phyloP scores from a whole-genome alignment of 2,888 invertebrate species.

The Portevinia maculata region DNA sequence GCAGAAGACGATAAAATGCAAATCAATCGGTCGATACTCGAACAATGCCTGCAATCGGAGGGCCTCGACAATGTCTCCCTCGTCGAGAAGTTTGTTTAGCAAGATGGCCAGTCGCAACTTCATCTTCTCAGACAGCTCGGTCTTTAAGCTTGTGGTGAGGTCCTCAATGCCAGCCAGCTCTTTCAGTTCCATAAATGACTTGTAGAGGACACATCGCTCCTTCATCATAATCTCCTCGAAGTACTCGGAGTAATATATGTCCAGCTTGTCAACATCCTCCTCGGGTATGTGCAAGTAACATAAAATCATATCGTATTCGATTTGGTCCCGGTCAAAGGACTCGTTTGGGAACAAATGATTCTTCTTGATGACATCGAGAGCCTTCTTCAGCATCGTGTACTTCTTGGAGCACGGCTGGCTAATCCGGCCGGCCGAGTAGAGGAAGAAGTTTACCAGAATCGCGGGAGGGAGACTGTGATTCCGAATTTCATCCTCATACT shows the following conservation, averaged over 20 bases:
- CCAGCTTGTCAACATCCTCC: conserved; percentile 74
- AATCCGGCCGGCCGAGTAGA: conserved; percentile 84
- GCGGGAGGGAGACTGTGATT: conserved; percentile 85
- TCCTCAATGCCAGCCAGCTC: conserved; percentile 82
- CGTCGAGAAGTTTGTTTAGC: conserved; percentile 84
- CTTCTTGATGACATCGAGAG: conserved; percentile 81
- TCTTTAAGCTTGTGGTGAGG: conserved; percentile 79
- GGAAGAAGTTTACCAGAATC: conserved; percentile 86
- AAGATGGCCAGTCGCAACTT: conserved; percentile 80
- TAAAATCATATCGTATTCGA: conserved; percentile 82
- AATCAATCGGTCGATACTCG: conserved; percentile 83
- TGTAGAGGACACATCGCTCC: conserved; percentile 81
- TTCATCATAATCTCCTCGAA: conserved; percentile 81
- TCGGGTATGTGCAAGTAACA: conserved; percentile 78
- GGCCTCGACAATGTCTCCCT: conserved; percentile 85
- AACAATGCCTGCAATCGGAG: conserved; percentile 84
- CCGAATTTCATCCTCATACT: conserved; percentile 86
- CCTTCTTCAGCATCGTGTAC: conserved; percentile 83
- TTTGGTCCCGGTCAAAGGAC: conserved; percentile 81
- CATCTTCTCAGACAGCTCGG: conserved; percentile 78
- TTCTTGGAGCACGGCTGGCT: conserved; percentile 77
- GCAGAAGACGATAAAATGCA: conserved; percentile 85
- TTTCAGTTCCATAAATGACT: conserved; percentile 82
- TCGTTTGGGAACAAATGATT: conserved; percentile 82
- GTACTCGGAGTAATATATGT: conserved; percentile 81